Evolutionary conservation across 2,113 vertebrate genomes (phyloP).

Genomic region (Jacana jacana): DNA sequence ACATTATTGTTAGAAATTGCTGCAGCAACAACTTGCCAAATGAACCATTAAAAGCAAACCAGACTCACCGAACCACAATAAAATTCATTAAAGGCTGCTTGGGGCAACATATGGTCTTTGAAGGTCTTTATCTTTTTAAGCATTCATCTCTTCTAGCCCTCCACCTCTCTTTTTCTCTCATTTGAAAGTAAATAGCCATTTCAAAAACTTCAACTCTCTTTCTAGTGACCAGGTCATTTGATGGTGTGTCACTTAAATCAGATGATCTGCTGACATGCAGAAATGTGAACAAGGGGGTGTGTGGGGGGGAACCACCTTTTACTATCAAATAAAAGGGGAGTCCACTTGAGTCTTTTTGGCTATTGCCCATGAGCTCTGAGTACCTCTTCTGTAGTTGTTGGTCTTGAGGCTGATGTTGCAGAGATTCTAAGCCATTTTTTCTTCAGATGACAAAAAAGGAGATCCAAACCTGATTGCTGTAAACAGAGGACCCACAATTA

Average conservation of each 20-base stretch:
- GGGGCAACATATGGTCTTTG: background rate
- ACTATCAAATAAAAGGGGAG: background rate
- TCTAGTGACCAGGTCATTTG: background rate
- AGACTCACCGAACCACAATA: conserved; percentile 21
- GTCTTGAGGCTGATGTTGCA: background rate
- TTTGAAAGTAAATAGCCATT: background rate
- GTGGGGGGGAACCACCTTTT: background rate
- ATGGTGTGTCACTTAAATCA: background rate
- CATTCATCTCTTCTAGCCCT: background rate
- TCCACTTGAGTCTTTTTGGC: background rate
- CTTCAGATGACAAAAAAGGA: background rate
- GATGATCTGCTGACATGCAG: background rate
- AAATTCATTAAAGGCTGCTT: conserved; percentile 39
- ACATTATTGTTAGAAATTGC: background rate
- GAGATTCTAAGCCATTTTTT: background rate
- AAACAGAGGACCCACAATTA: accelerated
- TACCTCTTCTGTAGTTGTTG: background rate
- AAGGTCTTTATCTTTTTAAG: conserved; percentile 39
- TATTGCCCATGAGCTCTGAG: background rate
- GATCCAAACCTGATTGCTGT: background rate
- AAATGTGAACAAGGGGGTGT: background rate
- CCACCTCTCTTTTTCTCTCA: background rate
- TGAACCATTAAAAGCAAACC: background rate
- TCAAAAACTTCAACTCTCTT: background rate
- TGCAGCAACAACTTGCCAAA: background rate